These are phyloP conservation scores for Oreotrochilus melanogaster DNA, from an alignment of 2,113 vertebrate species.

Conservation along the genomic window DNA sequence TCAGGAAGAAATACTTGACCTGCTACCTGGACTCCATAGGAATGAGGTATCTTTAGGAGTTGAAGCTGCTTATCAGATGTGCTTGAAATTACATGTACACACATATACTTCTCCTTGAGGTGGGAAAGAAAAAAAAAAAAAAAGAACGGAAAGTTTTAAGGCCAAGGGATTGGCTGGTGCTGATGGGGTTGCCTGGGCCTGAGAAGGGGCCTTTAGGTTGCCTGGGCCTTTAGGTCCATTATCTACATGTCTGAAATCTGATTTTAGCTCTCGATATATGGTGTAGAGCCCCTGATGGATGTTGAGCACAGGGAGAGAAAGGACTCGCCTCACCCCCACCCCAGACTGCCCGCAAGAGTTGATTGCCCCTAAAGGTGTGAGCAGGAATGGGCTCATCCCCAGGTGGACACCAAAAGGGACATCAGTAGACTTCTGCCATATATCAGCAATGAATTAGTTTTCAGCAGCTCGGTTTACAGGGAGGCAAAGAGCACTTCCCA, in stretches of 20 bases:
- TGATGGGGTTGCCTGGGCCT: background rate
- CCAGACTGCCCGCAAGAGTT: background rate
- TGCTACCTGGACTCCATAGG: background rate
- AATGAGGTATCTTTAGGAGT: background rate
- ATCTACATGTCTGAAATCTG: rapidly evolving
- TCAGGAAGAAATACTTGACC: background rate
- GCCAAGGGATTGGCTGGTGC: background rate
- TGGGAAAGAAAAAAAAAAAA: background rate
- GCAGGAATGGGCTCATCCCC: background rate
- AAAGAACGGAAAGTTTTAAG: background rate
- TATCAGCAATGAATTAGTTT: background rate
- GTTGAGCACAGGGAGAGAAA: background rate
- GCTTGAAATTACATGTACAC: background rate
- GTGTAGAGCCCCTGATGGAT: background rate
- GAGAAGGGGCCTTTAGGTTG: background rate
- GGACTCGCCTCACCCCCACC: background rate
- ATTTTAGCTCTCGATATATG: background rate
- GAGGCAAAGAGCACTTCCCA: background rate
- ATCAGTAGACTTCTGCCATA: background rate
- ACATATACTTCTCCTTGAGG: rapidly evolving
- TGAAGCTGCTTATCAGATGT: background rate
- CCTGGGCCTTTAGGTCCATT: background rate
- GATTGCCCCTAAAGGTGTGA: background rate
- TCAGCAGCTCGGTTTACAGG: background rate
- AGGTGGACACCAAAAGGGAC: background rate